Evolutionary conservation across 2,888 invertebrate species (phyloP).

Genomic region (Clunio marinus): DNA sequence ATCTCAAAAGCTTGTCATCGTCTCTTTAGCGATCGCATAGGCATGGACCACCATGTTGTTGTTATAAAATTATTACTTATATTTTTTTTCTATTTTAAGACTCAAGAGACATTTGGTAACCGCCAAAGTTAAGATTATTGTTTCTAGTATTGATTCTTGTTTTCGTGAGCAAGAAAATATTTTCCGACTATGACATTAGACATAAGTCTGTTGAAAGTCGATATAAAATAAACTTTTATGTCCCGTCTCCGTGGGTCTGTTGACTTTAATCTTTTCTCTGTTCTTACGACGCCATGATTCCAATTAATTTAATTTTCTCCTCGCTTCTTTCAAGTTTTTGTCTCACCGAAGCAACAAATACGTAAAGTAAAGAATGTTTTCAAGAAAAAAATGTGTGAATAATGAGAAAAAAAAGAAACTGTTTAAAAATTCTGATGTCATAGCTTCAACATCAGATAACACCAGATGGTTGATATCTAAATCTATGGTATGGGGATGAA

Average conservation of each 20-base stretch:
- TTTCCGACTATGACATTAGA: too few relatives aligned
- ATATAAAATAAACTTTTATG: not conserved
- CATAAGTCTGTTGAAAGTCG: too few relatives aligned
- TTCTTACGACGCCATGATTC: not conserved
- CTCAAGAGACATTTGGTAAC: not conserved
- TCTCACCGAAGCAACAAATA: not conserved
- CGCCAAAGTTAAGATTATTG: conserved; percentile 5
- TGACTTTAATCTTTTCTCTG: not conserved
- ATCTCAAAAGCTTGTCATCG: not conserved
- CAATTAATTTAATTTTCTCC: not conserved
- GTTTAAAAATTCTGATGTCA: not conserved
- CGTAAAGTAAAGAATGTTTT: not conserved
- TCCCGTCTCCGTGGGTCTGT: not conserved
- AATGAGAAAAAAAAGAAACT: not conserved
- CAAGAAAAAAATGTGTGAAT: not conserved
- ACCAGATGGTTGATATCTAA: conserved; percentile 8
- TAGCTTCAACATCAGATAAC: conserved; percentile 3
- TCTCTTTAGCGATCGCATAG: not conserved
- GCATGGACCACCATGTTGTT: conserved; percentile 8
- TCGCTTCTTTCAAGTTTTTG: not conserved
- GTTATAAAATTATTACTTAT: conserved; percentile 17
- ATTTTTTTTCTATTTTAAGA: not conserved
- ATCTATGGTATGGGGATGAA: conserved; percentile 4
- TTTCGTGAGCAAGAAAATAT: not conserved
- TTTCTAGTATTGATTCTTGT: not conserved